phyloP scores from a whole-genome alignment of 2,888 invertebrate species.

The Eurytoma californica region DNA sequence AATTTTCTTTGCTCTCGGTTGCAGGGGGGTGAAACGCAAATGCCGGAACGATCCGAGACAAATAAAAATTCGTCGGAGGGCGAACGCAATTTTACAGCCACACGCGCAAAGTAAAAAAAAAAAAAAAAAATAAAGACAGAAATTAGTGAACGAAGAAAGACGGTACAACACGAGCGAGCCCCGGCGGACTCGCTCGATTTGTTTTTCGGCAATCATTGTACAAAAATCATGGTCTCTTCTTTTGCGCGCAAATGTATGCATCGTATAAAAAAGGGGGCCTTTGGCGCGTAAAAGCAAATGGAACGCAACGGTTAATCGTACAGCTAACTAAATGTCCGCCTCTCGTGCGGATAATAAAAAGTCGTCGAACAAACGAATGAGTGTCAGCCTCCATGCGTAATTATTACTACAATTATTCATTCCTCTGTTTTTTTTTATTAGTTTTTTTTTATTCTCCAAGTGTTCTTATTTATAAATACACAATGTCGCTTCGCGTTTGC shows the following conservation, averaged over 20 bases:
- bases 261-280: slow-evolving; percentile 27
- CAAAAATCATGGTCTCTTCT: background rate
- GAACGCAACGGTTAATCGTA: slow-evolving; percentile 10
- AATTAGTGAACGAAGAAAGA: background rate
- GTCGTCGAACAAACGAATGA: slow-evolving; percentile 14
- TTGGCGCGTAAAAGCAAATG: background rate
- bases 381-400: slow-evolving; percentile 25
- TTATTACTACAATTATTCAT: no score
- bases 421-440: slow-evolving; percentile 2
- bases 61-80: no score
- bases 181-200: no score
- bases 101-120: background rate
- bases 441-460: background rate
- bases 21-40: slow-evolving; percentile 7
- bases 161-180: background rate
- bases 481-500: slow-evolving; percentile 43
- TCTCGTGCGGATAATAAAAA: slow-evolving; percentile 18
- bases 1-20: slow-evolving; percentile 27
- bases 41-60: no score
- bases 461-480: slow-evolving; percentile 42
- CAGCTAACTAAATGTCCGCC: slow-evolving; percentile 2
- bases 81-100: background rate
- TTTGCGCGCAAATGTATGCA: background rate
- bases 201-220: no score
- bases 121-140: background rate